Evolutionary conservation across 2,888 invertebrate species (phyloP).

Genomic region (Beris chalybata): DNA sequence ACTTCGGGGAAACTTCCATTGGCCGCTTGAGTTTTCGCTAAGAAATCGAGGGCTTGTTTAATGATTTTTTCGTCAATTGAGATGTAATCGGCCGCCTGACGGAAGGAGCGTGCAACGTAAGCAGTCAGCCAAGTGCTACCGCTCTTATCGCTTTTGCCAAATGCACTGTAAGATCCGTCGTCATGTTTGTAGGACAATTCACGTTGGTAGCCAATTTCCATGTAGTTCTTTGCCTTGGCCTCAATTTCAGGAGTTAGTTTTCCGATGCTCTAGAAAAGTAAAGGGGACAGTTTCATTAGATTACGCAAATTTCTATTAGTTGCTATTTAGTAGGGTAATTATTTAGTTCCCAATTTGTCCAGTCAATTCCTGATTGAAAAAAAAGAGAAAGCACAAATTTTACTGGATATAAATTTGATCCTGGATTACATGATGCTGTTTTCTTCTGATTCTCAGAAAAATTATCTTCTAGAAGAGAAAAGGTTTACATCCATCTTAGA

Average conservation of each 20-base stretch:
- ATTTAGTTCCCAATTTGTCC: no score
- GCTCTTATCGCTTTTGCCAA: constrained; percentile 66
- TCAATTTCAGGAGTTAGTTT: constrained; percentile 68
- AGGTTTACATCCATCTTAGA: no score
- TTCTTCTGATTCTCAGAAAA: no score
- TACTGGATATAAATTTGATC: no score
- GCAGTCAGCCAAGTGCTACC: constrained; percentile 84
- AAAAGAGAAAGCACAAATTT: no score
- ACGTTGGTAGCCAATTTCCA: constrained; percentile 72
- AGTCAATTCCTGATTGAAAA: no score
- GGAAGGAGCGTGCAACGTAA: constrained; percentile 78
- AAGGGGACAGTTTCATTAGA: no score
- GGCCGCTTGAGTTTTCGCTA: constrained; percentile 67
- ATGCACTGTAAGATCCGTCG: constrained; percentile 81
- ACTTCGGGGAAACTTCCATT: constrained; percentile 83
- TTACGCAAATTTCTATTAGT: no score
- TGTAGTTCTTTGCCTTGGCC: constrained; percentile 59
- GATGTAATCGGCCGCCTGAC: constrained; percentile 70
- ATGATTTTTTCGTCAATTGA: constrained; percentile 71
- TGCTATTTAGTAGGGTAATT: no score
- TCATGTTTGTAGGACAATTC: constrained; percentile 74
- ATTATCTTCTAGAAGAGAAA: no score
- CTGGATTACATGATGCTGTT: no score
- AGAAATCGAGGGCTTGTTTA: constrained; percentile 69
- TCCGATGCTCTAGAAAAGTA: constrained; percentile 60